Evolutionary conservation across 1,140 invertebrate species (phyloP), one percentile per base, ranked within the genome.

Genomic region (Contarinia nasturtii): DNA sequence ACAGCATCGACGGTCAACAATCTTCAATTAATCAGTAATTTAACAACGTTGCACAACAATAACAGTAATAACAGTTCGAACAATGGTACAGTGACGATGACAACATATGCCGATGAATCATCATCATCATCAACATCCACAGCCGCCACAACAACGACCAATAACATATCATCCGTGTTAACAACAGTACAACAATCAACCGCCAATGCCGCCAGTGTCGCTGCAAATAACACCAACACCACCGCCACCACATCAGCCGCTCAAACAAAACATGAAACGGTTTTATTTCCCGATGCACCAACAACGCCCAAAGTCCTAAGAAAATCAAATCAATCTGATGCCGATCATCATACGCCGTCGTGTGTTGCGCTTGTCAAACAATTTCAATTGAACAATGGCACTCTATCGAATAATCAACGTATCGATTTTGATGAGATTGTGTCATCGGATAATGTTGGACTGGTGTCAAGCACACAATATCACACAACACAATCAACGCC

Each of bases 301-400:
- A 72, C 71, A 52, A 74, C 72, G 44, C 72, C 72, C 49, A 74
- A 74, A 65, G 70, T 72, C 46, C 60, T 57, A 48, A 56, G 59
- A 18, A 62, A 64, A 50, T 57, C 61, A 33, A 27, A 27, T 27
- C 27, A 27, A 27, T 27, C 27, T 3, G 27, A 27, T 27, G 58
- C 59, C 11, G 51, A 54, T 21, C 52, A 57, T 12, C 54, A 58
- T 45, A 56, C 60, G 33, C 62, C 60, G 0, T 60, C 58, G 17
- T 61, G 63, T 0, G 63, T 63, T 48, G 61, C 60, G 10, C 47
- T 63, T 36, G 61, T 63, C 17, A 63, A 63, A 47, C 63, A 63
- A 49, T 63, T 63, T 43, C 61, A 63, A 45, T 63, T 46, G 60
- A 62, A 55, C 57, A 48, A 27, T 27, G 27, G 27, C 27, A 27